phyloP scores from a whole-genome alignment of 2,797 vertebrate genomes.

The Erethizon dorsatum region DNA sequence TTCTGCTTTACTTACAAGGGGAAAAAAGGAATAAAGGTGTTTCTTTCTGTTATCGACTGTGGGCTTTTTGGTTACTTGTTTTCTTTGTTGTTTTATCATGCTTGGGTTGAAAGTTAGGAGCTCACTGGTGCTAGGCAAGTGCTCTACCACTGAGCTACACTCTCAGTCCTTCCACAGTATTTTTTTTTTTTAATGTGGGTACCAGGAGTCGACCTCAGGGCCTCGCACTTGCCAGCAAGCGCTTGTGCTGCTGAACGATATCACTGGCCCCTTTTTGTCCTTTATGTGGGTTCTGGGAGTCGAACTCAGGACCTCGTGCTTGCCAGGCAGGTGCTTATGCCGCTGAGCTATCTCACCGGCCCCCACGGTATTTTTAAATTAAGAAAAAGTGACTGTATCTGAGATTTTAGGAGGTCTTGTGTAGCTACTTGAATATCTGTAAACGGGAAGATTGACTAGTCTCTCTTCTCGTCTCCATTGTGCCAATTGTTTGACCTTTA shows the following conservation, averaged over 20 bases:
- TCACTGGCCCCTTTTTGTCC: too few species aligned
- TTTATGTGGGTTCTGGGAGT: too few species aligned
- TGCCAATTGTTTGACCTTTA: constrained; percentile 63
- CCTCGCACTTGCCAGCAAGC: too few species aligned
- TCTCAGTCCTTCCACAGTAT: background rate
- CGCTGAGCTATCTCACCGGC: background rate
- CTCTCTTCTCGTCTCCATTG: background rate
- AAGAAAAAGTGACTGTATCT: constrained; percentile 46
- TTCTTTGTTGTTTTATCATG: background rate
- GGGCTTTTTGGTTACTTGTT: background rate
- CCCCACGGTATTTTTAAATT: background rate
- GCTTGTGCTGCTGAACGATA: too few species aligned
- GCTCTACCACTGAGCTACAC: background rate
- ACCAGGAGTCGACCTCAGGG: too few species aligned
- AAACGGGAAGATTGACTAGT: constrained; percentile 19
- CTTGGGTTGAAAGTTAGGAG: background rate
- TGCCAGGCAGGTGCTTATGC: background rate
- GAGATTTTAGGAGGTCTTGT: constrained; percentile 11
- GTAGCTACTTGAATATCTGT: constrained; percentile 58
- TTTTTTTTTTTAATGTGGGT: background rate
- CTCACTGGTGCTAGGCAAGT: background rate
- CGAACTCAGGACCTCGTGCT: too few species aligned
- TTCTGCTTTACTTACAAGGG: constrained; percentile 68
- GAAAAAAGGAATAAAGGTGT: constrained; percentile 15
- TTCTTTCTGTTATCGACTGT: background rate